Evolutionary conservation across 92 coral and sea anemone species (phyloP).

Genomic region (Palythoa grandiflora): DNA sequence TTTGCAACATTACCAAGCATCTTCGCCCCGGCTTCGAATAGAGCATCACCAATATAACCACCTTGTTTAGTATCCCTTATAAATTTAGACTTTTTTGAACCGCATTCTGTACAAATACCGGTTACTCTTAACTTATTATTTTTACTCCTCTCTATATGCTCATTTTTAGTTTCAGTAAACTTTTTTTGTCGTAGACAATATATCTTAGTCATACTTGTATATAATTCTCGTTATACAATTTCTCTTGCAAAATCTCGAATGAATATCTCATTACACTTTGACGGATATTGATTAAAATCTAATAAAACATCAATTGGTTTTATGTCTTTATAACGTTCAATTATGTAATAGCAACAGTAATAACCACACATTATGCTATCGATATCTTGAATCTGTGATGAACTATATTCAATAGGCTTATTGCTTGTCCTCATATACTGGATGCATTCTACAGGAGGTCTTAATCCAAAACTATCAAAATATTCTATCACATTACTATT

Average conservation of each 20-base stretch:
- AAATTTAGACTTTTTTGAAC: background rate
- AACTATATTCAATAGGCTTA: background rate
- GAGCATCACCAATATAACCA: background rate
- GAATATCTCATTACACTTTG: background rate
- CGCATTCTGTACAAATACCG: background rate
- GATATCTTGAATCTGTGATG: background rate
- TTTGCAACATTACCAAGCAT: too few species aligned
- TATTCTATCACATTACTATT: background rate
- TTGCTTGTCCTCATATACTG: slow-evolving; percentile 3
- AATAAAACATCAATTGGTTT: slow-evolving; percentile 3
- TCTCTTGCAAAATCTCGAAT: background rate
- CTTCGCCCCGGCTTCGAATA: too few species aligned
- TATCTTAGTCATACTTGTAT: background rate
- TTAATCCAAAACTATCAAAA: background rate
- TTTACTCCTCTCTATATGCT: background rate
- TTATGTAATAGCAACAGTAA: background rate
- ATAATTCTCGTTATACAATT: background rate
- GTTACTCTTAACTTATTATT: background rate
- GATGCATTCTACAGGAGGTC: background rate
- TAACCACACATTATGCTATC: background rate
- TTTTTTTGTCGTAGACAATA: background rate
- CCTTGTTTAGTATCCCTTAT: background rate
- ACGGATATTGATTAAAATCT: background rate
- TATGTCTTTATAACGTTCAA: background rate
- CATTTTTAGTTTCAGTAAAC: background rate